These are phyloP conservation scores for Hippasteria phrygiana DNA, from an alignment of 53 echinoderm and acorn worm species.

Conservation along the genomic window DNA sequence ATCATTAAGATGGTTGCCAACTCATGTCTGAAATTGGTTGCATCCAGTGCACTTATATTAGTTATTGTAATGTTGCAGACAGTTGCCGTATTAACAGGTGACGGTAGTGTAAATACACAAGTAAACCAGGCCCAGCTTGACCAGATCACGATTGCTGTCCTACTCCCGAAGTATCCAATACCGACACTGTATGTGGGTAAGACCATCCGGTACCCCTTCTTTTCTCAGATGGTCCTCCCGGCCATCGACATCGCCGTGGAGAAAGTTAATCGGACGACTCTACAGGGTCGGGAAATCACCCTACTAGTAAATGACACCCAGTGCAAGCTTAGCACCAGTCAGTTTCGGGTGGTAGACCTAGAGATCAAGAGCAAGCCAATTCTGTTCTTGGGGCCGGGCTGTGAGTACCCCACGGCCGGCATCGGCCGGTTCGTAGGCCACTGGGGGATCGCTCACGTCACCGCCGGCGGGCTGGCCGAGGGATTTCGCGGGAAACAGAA, in stretches of 20 bases:
- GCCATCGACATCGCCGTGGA: slow-evolving; percentile 79
- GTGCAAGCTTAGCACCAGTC: slow-evolving; percentile 67
- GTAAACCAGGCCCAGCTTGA: background rate
- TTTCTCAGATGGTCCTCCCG: slow-evolving; percentile 85
- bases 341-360: slow-evolving; percentile 75
- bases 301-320: slow-evolving; percentile 68
- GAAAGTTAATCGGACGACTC: slow-evolving; percentile 22
- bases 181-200: background rate
- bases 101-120: background rate
- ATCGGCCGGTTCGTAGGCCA: slow-evolving; percentile 73
- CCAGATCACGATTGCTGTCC: slow-evolving; percentile 53
- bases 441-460: slow-evolving; percentile 81
- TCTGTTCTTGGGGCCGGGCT: slow-evolving; percentile 84
- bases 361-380: slow-evolving; percentile 58
- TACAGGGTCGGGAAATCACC: slow-evolving; percentile 53
- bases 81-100: slow-evolving; percentile 17
- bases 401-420: slow-evolving; percentile 76
- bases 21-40: slow-evolving; percentile 19
- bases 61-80: slow-evolving; percentile 13
- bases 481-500: slow-evolving; percentile 51
- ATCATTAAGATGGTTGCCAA: slow-evolving; percentile 22
- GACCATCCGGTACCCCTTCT: slow-evolving; percentile 72
- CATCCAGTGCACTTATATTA: slow-evolving; percentile 16
- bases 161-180: slow-evolving; percentile 56
- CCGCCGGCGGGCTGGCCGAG: slow-evolving; percentile 76